Conservation (phyloP, 2,797 vertebrate species). For the Hydrolagus colliei region DNA sequence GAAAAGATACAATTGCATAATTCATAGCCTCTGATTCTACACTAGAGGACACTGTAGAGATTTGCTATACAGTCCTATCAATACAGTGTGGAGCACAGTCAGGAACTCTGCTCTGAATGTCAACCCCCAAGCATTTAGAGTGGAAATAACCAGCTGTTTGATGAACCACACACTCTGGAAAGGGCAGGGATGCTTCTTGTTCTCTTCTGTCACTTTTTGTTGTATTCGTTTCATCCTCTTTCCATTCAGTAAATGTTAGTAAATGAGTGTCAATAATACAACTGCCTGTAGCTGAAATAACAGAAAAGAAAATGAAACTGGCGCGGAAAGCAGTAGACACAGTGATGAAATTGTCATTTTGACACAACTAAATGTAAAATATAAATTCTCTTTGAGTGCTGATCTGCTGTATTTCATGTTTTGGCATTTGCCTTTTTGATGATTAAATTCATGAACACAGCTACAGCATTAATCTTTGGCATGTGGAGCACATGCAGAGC, state of each 20-base stretch:
- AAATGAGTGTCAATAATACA: neutral
- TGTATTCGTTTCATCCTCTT: neutral
- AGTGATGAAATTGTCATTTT: neutral
- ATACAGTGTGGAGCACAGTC: neutral
- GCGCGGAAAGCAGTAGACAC: neutral
- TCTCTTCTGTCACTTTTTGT: neutral
- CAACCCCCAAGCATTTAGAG: neutral
- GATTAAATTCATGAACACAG: neutral
- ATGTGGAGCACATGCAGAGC: neutral
- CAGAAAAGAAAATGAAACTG: neutral
- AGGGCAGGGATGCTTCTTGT: too few species aligned
- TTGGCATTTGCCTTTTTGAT: neutral
- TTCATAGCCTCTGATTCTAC: neutral
- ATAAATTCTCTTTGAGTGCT: neutral
- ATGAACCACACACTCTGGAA: neutral
- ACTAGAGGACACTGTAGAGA: neutral
- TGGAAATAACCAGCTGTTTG: neutral
- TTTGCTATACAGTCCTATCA: neutral
- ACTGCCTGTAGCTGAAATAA: neutral
- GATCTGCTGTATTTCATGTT: neutral
- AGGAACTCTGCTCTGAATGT: neutral
- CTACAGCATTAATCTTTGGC: neutral
- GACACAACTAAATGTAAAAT: neutral
- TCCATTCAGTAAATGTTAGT: neutral
- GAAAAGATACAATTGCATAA: neutral